Conservation (phyloP, 2,797 vertebrate species). For the Meriones psammophilus region DNA sequence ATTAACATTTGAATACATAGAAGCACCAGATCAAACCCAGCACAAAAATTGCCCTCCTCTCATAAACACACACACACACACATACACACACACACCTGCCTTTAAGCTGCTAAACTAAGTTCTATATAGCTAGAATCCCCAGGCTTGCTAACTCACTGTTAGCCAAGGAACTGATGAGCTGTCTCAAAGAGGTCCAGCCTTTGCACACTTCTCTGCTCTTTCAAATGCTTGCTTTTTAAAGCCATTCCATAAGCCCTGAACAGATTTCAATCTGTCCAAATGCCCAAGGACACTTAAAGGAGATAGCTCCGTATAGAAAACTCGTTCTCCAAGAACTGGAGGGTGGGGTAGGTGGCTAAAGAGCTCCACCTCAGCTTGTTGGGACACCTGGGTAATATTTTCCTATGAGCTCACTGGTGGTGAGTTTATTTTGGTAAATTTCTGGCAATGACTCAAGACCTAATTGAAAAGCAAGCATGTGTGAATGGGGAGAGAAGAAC, state of each 20-base stretch:
- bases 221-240: slow-evolving; percentile 60
- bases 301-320: slow-evolving; percentile 63
- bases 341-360: slow-evolving; percentile 59
- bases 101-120: not conserved
- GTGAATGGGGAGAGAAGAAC: not conserved
- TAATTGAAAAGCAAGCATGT: slow-evolving; percentile 67
- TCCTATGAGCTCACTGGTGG: slow-evolving; percentile 46
- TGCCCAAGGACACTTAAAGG: slow-evolving; percentile 71
- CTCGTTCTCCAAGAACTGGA: slow-evolving; percentile 25
- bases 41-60: too few species aligned
- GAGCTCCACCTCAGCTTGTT: slow-evolving; percentile 49
- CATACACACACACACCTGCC: not conserved
- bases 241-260: slow-evolving; percentile 57
- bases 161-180: not conserved
- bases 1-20: too few species aligned
- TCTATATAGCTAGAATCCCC: not conserved
- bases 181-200: not conserved
- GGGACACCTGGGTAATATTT: slow-evolving; percentile 71
- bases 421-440: slow-evolving; percentile 70
- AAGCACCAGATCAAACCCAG: too few species aligned
- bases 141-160: slow-evolving; percentile 3
- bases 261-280: slow-evolving; percentile 74
- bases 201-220: slow-evolving; percentile 31
- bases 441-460: slow-evolving; percentile 51
- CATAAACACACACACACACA: not conserved